A percentile compares a stretch with the other conserved stretches of the same genome.
Evolutionary conservation across 2,797 vertebrate genomes (phyloP).

Genomic region (Sebastes vulpes): DNA sequence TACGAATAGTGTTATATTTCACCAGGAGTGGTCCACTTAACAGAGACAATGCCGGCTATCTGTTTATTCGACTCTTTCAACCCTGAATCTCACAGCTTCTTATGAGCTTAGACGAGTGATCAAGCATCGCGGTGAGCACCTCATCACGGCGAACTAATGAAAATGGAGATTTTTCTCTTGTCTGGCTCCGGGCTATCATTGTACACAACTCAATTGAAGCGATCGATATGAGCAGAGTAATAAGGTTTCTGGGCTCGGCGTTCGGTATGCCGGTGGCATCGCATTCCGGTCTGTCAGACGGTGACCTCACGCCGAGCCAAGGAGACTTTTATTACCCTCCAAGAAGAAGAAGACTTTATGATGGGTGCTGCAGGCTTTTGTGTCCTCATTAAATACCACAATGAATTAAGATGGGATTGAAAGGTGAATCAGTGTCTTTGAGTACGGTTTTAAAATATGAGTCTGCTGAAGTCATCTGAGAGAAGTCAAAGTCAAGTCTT

Average conservation of each 20-base stretch:
- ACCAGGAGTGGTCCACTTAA: neutral
- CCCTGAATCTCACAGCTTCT: constrained; percentile 15
- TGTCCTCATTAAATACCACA: constrained; percentile 1
- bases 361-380: neutral
- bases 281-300: constrained; percentile 25
- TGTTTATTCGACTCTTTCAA: neutral
- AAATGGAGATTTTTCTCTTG: constrained; percentile 30
- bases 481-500: neutral
- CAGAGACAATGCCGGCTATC: neutral
- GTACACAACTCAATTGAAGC: constrained; percentile 24
- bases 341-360: constrained; percentile 9
- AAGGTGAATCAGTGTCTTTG: neutral
- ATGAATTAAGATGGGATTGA: neutral
- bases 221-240: constrained; percentile 47
- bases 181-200: constrained; percentile 9
- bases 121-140: constrained; percentile 1
- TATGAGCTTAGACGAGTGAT: constrained; percentile 26
- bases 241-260: neutral
- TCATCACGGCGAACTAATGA: constrained; percentile 46
- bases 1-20: neutral
- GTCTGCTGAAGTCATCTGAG: neutral
- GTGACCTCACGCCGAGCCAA: constrained; percentile 23
- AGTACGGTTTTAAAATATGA: neutral
- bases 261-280: constrained; percentile 14
- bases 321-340: constrained; percentile 19